These are phyloP conservation scores for Gymnocephalus cernua DNA, from an alignment of 2,113 vertebrate genomes.

Conservation along the genomic window DNA sequence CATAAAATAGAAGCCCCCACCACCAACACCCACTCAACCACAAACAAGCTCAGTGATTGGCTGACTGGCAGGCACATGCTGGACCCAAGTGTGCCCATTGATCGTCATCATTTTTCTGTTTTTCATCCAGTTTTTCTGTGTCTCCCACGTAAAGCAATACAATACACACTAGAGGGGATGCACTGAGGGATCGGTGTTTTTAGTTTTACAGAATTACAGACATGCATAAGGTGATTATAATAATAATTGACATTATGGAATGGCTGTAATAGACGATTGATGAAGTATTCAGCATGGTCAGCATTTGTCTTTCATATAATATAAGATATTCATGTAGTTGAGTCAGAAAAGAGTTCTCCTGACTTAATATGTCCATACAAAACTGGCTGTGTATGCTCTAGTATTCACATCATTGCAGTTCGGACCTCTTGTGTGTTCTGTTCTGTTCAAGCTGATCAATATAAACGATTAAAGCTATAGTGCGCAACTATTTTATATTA, in stretches of 20 bases:
- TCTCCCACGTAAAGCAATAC: conserved; percentile 2
- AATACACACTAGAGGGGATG: background rate
- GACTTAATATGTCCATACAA: conserved; percentile 8
- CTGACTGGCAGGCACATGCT: conserved; percentile 28
- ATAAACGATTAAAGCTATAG: background rate
- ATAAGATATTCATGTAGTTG: conserved; percentile 1
- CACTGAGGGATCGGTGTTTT: conserved; percentile 6
- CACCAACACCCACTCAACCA: conserved; percentile 10
- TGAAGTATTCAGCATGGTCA: background rate
- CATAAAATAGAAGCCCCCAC: conserved; percentile 7
- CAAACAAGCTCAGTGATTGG: conserved; percentile 8
- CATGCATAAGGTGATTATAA: background rate
- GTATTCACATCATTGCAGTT: background rate
- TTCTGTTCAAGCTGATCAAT: background rate
- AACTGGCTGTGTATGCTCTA: background rate
- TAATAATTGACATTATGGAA: conserved; percentile 1
- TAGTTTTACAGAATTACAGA: conserved; percentile 16
- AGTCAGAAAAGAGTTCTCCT: background rate
- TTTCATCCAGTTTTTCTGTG: background rate
- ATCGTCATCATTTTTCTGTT: conserved; percentile 30
- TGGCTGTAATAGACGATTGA: background rate
- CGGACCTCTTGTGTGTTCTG: background rate
- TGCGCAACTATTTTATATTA: no score
- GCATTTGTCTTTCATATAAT: background rate
- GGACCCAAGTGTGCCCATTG: conserved; percentile 2